Conservation (phyloP, 2,888 invertebrate genomes). For the Diachrysia chrysitis region DNA sequence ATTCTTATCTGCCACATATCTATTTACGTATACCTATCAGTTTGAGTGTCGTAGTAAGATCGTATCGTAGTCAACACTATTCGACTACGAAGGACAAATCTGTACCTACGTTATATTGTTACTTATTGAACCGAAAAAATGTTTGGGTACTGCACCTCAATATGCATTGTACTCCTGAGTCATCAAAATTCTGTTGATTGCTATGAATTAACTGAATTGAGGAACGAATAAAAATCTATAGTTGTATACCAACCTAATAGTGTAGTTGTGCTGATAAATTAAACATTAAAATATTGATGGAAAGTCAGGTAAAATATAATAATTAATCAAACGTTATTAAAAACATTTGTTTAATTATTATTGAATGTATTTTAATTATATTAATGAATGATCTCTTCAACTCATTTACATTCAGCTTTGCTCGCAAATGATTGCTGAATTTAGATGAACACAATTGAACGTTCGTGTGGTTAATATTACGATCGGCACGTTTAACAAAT, state of each 20-base stretch:
- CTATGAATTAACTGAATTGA: too few species aligned
- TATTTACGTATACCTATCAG: not conserved
- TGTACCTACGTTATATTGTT: not conserved
- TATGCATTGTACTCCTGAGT: not conserved
- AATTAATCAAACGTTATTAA: too few species aligned
- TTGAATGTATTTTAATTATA: too few species aligned
- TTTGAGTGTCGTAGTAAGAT: conserved; percentile 2
- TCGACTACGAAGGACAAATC: not conserved
- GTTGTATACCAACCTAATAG: too few species aligned
- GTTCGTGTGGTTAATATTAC: not conserved
- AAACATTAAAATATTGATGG: too few species aligned
- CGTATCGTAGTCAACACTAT: not conserved
- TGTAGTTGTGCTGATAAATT: too few species aligned
- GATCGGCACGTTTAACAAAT: not conserved
- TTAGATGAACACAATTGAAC: not conserved
- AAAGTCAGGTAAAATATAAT: too few species aligned
- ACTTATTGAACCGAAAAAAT: not conserved
- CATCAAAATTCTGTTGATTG: too few species aligned
- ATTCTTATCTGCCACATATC: not conserved
- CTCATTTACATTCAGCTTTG: too few species aligned
- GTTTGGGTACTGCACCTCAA: not conserved
- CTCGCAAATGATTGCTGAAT: not conserved
- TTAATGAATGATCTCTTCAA: too few species aligned
- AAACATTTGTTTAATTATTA: too few species aligned
- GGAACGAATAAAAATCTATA: too few species aligned